Conservation (phyloP, 2,797 vertebrate species). For the Bradypus variegatus region DNA sequence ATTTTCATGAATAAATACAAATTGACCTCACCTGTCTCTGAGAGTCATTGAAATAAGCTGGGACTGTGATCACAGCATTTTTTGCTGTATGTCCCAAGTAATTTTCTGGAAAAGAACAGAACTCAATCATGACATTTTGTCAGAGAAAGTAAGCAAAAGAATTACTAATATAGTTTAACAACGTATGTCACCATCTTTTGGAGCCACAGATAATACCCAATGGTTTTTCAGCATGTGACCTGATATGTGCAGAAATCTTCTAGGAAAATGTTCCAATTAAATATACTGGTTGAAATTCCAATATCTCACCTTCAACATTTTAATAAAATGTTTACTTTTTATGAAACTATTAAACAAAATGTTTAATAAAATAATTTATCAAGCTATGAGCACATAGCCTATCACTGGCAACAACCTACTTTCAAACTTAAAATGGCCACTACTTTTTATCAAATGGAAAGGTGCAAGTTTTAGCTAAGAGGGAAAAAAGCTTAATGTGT, state of each 20-base stretch:
- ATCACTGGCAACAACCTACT: not conserved
- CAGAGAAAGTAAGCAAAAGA: not conserved
- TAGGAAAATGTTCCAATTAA: not conserved
- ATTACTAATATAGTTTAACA: not conserved
- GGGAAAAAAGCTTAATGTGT: not conserved
- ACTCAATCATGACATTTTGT: not conserved
- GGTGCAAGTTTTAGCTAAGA: slow-evolving; percentile 7
- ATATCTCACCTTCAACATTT: not conserved
- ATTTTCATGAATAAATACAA: not conserved
- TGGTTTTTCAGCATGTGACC: not conserved
- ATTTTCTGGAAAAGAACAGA: slow-evolving; percentile 78
- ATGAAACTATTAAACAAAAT: too few relatives aligned
- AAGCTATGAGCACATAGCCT: not conserved
- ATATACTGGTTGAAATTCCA: not conserved
- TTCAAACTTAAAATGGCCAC: not conserved
- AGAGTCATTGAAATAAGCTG: slow-evolving; percentile 98
- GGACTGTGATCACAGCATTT: slow-evolving; percentile 96
- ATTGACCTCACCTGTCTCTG: slow-evolving; percentile 89
- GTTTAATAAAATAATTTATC: not conserved
- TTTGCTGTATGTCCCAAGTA: slow-evolving; percentile 91
- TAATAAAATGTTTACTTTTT: too few relatives aligned
- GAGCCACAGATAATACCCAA: not conserved
- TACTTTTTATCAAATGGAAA: not conserved
- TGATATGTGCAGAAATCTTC: not conserved
- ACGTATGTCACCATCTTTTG: not conserved